Evolutionary conservation across 2,797 vertebrate species (phyloP), one percentile per base, ranked within the genome.

Genomic region (Malacoraja senta): DNA sequence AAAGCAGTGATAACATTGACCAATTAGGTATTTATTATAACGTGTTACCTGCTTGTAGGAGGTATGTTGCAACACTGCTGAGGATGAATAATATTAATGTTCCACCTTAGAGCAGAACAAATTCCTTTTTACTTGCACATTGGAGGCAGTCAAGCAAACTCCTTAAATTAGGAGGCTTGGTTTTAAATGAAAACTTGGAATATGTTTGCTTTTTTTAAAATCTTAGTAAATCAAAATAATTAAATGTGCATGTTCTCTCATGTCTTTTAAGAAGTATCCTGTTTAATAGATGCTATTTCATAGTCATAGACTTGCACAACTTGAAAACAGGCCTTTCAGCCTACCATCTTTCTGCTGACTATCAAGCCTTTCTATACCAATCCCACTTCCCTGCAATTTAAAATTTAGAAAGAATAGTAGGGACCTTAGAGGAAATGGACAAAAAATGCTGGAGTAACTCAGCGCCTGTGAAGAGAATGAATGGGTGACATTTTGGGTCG

Each of bases 121-220:
- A 86, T 86, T 65, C 83, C 83, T 84, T 86, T 86, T 32, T 63
- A 86, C 29, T 63, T 63, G 83, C 83, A 86, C 58, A 86, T 71
- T 86, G 58, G 61, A 6, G 61, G 29, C 58, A 32, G 29, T 13
- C 24, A 61, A 58, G 26, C n/a, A n/a, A 86, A 65, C 63, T 86
- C 83, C 83, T 86, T 86, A 86, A 65, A 86, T 86, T 65, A 17
- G 83, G 61, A 86, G 61, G 63, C 61, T 63, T 65, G 29, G 32
- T 63, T 17, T 63, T 63, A 44, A 86, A 63, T 8, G 10, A 53
- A 53, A 44, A 0, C 63, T 15, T 63, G 61, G 58, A 86, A 65
- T 32, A 15, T 86, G 10, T 19, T 86, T 86, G 19, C 15, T 65
- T 65, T 32, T 86, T 86, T 17, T 10, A 12, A 15, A 26, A 15